A percentile compares a stretch with the other conserved stretches of the same genome.
Evolutionary conservation across 2,113 vertebrate species (phyloP).

Genomic region (Macrotis lagotis): DNA sequence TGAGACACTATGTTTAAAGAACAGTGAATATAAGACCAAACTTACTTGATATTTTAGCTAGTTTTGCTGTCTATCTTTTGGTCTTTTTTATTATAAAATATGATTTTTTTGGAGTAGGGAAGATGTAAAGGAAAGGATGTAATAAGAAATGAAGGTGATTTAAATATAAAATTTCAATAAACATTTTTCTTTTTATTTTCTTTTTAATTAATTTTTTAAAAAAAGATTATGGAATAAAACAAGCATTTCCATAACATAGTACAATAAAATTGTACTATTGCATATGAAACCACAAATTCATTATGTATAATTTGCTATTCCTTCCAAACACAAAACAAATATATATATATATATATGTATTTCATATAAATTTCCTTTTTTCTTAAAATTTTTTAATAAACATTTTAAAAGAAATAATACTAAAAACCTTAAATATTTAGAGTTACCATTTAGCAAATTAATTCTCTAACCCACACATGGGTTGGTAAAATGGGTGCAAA

Average conservation of each 20-base stretch:
- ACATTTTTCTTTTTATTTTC: too few relatives aligned
- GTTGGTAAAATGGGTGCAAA: not conserved
- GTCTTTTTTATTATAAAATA: not conserved
- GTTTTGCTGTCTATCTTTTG: not conserved
- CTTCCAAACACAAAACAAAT: too few relatives aligned
- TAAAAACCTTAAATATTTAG: not conserved
- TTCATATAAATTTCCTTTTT: too few relatives aligned
- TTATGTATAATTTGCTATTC: too few relatives aligned
- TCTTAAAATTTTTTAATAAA: not conserved
- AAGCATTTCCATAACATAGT: too few relatives aligned
- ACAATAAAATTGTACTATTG: too few relatives aligned
- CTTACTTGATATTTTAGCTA: not conserved
- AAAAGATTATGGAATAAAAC: too few relatives aligned
- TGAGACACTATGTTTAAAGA: not conserved
- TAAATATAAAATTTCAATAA: not conserved
- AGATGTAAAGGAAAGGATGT: not conserved
- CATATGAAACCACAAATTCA: too few relatives aligned
- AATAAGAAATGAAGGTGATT: not conserved
- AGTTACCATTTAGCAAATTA: not conserved
- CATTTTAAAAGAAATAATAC: not conserved
- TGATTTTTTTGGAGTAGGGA: not conserved
- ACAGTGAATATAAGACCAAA: not conserved
- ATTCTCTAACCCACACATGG: not conserved
- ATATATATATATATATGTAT: too few relatives aligned
- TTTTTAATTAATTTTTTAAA: too few relatives aligned